Evolutionary conservation across 2,888 invertebrate species (phyloP).

Genomic region (Synanthedon myopaeformis): DNA sequence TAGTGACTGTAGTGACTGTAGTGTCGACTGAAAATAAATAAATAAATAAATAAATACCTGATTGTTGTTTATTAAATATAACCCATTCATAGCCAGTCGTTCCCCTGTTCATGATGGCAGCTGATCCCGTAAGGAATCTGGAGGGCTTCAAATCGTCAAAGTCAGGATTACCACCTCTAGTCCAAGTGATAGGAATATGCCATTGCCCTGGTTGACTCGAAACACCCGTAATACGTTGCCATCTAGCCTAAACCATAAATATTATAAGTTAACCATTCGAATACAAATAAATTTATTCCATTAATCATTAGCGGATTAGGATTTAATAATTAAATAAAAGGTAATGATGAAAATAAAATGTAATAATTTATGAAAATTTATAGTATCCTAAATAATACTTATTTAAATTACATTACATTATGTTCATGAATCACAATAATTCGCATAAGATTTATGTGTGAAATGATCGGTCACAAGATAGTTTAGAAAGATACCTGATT

Average conservation of each 20-base stretch:
- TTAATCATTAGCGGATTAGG: too few relatives aligned
- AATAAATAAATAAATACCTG: conserved; percentile 40
- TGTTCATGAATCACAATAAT: too few relatives aligned
- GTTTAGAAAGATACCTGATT: conserved; percentile 36
- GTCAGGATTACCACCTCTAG: conserved; percentile 38
- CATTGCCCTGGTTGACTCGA: conserved; percentile 29
- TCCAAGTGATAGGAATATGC: conserved; percentile 59
- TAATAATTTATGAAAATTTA: too few relatives aligned
- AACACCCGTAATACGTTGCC: conserved; percentile 34
- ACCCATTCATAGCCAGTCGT: conserved; percentile 64
- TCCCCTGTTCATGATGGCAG: conserved; percentile 28
- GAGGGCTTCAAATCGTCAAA: conserved; percentile 50
- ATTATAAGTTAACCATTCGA: too few relatives aligned
- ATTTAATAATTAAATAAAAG: too few relatives aligned
- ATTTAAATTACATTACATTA: too few relatives aligned
- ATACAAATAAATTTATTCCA: conserved; percentile 3
- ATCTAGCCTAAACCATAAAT: conserved; percentile 29
- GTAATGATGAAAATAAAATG: too few relatives aligned
- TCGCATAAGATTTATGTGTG: too few relatives aligned
- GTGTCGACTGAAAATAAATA: too few relatives aligned
- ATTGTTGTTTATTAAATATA: conserved; percentile 71
- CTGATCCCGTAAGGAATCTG: conserved; percentile 25
- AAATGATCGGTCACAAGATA: too few relatives aligned
- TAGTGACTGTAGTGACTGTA: too few relatives aligned
- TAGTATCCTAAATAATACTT: too few relatives aligned